Evolutionary conservation across 1,140 invertebrate genomes (phyloP).

Genomic region (Anadara kagoshimensis): DNA sequence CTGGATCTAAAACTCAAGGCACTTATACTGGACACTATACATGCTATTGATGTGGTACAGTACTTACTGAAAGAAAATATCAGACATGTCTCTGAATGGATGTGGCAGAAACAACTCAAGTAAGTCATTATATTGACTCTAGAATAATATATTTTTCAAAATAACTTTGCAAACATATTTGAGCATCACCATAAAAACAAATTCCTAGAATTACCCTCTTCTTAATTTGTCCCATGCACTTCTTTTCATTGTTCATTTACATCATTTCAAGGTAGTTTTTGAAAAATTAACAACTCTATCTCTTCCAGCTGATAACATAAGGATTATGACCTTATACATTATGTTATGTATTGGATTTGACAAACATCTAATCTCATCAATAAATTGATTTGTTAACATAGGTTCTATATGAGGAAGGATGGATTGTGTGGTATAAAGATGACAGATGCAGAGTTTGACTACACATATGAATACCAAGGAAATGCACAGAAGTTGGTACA

Average conservation of each 20-base stretch:
- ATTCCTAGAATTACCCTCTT: not conserved
- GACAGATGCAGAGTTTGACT: constrained; percentile 94
- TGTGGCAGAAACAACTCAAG: constrained; percentile 97
- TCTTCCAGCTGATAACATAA: too few relatives aligned
- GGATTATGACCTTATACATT: too few relatives aligned
- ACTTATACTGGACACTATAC: constrained; percentile 94
- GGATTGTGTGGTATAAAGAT: constrained; percentile 76
- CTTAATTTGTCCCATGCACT: too few relatives aligned
- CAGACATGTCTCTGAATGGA: constrained; percentile 84
- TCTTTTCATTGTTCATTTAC: too few relatives aligned
- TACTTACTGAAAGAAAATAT: constrained; percentile 83
- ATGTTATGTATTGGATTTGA: not conserved
- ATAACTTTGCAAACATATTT: not conserved
- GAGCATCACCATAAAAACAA: not conserved
- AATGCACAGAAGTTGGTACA: constrained; percentile 92
- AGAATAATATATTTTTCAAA: not conserved
- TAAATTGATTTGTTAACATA: constrained; percentile 49
- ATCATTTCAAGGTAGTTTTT: too few relatives aligned
- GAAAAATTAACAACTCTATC: too few relatives aligned
- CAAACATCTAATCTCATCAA: too few relatives aligned
- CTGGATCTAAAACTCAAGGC: constrained; percentile 79
- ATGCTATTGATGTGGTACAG: constrained; percentile 89
- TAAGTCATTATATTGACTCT: constrained; percentile 64
- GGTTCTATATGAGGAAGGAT: constrained; percentile 75
- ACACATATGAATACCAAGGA: constrained; percentile 98